Evolutionary conservation across 53 echinoderm and acorn worm species (phyloP).

Genomic region (Paracentrotus lividus): DNA sequence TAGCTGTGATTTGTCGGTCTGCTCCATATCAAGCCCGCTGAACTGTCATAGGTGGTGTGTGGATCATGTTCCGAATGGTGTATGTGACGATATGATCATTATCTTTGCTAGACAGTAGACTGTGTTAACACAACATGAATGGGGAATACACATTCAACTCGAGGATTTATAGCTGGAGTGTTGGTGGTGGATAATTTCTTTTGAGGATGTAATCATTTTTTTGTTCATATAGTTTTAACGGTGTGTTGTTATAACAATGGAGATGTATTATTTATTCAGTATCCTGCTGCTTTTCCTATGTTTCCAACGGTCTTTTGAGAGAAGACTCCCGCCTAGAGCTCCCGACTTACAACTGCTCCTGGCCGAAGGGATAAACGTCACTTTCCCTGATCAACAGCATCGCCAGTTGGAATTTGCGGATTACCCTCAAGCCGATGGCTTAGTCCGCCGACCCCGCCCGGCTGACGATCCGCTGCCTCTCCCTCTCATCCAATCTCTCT

Average conservation of each 20-base stretch:
- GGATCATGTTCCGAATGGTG: neutral
- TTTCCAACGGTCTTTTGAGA: neutral
- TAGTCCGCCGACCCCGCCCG: conserved; percentile 1
- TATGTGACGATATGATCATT: conserved; percentile 10
- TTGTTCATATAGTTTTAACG: neutral
- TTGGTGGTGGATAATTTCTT: neutral
- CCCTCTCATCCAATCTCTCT: conserved; percentile 1
- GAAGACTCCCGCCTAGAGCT: neutral
- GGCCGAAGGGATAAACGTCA: neutral
- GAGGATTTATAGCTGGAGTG: neutral
- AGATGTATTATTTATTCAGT: neutral
- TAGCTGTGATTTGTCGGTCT: conserved; percentile 38
- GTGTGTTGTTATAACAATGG: neutral
- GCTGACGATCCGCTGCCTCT: conserved; percentile 30
- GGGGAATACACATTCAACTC: neutral
- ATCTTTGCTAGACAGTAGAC: neutral
- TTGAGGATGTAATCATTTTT: conserved; percentile 5
- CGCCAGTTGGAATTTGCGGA: conserved; percentile 28
- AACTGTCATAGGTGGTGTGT: conserved; percentile 7
- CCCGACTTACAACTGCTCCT: conserved; percentile 4
- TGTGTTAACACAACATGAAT: neutral
- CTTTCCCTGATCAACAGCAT: conserved; percentile 16
- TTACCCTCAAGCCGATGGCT: conserved; percentile 52
- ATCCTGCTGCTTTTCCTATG: neutral
- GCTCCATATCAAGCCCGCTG: neutral